Conservation (phyloP, 2,797 vertebrate species). For the Manis javanica region DNA sequence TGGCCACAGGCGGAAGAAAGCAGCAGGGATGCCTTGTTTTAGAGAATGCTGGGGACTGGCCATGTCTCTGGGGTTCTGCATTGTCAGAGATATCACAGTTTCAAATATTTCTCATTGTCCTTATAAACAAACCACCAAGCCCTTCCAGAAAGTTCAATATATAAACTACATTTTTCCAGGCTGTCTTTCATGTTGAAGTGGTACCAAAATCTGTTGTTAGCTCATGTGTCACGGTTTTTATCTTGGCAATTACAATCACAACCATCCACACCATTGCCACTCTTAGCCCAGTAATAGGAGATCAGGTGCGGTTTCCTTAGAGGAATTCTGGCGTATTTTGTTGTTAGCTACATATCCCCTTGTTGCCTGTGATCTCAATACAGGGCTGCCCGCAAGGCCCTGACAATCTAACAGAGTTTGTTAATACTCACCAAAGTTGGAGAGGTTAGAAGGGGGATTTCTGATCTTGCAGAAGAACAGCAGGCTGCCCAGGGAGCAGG, state of each 20-base stretch:
- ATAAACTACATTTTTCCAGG: background rate
- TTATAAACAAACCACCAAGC: background rate
- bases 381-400: background rate
- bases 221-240: background rate
- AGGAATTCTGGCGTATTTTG: background rate
- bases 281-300: background rate
- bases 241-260: background rate
- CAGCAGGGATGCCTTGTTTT: background rate
- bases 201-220: background rate
- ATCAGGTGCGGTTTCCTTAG: background rate
- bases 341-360: too few species aligned
- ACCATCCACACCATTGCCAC: background rate
- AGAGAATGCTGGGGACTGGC: background rate
- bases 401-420: rapidly evolving
- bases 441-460: background rate
- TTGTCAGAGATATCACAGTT: background rate
- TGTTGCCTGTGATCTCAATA: background rate
- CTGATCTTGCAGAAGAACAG: background rate
- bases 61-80: background rate
- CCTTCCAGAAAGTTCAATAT: background rate
- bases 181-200: background rate
- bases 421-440: background rate
- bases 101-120: background rate
- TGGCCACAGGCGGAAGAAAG: background rate
- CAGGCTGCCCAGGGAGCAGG: background rate